Evolutionary conservation across 2,113 vertebrate genomes (phyloP), one percentile per base, ranked within the genome.

Genomic region (Triplophysa dalaica): DNA sequence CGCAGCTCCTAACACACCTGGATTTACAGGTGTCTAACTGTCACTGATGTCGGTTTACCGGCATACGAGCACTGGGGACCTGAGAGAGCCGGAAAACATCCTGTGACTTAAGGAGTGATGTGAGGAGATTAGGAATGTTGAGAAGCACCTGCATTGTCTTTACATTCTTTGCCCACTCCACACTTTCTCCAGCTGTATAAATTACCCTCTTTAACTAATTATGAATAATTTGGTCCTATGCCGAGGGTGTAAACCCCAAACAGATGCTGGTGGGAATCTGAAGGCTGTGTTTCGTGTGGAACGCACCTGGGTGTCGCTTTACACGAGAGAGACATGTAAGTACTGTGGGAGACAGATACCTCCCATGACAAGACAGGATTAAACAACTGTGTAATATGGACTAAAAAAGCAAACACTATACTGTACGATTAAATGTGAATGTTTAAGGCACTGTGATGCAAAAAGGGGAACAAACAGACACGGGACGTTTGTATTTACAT

Each of bases 81-180:
- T 78, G 79, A 21, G 22, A 78, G 50, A 69, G 68, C 64, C 85
- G 70, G 75, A 75, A 73, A 62, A 54, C 84, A 63, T 65, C 74
- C 81, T 81, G 56, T 80, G 83, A 84, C 81, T 77, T 79, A 66
- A 77, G 67, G 70, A 80, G 69, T 74, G 82, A 84, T 84, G 86
- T 87, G 90, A 88, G 87, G 87, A 84, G 85, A 84, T 91, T 88
- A 88, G 65, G 83, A 75, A 83, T 77, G 78, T 70, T 70, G 65
- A 75, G 84, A 84, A 85, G 78, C 88, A 87, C 83, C 87, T 89
- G 85, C 81, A 86, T 83, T 84, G 81, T 79, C 79, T 81, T 85
- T 81, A 81, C 75, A 81, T 66, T 85, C 76, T 62, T 80, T 87
- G 85, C 86, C 83, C 88, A 89, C 85, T 89, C 88, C 88, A 87